Evolutionary conservation across 1,140 invertebrate genomes (phyloP).

Genomic region (Dendroctonus ponderosae): DNA sequence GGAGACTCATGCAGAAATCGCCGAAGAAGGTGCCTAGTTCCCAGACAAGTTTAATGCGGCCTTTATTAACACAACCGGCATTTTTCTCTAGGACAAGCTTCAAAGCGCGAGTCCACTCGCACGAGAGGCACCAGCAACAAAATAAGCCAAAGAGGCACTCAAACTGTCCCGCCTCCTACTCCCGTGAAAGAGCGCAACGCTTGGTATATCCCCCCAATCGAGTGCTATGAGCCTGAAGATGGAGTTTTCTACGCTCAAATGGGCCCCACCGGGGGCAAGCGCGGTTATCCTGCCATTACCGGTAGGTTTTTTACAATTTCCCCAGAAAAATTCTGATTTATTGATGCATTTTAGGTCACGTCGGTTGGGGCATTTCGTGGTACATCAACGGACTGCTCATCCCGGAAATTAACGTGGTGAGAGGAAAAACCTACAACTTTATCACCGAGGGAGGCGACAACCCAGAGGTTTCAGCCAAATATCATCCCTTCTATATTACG

Average conservation of each 20-base stretch:
- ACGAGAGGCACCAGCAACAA: constrained; percentile 18
- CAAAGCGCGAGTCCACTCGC: constrained; percentile 17
- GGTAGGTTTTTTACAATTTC: constrained; percentile 53
- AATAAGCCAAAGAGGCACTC: constrained; percentile 23
- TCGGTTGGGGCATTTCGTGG: constrained; percentile 93
- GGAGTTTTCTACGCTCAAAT: constrained; percentile 88
- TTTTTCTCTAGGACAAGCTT: constrained; percentile 5
- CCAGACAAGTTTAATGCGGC: background rate
- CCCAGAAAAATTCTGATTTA: background rate
- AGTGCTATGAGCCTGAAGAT: constrained; percentile 85
- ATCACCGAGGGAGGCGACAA: constrained; percentile 85
- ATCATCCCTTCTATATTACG: constrained; percentile 95
- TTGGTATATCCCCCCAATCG: constrained; percentile 84
- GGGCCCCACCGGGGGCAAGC: constrained; percentile 84
- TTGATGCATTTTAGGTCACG: constrained; percentile 64
- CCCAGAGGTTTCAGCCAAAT: constrained; percentile 73
- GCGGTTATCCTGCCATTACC: constrained; percentile 83
- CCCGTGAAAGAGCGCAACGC: constrained; percentile 59
- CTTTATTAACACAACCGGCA: background rate
- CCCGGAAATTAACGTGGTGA: constrained; percentile 87
- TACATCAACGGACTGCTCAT: constrained; percentile 93
- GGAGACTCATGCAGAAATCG: constrained; percentile 1
- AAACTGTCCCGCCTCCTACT: constrained; percentile 61
- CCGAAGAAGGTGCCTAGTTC: constrained; percentile 17
- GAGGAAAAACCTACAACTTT: constrained; percentile 88